Conservation (phyloP, 2,113 vertebrate genomes). For the Tragelaphus strepsiceros region DNA sequence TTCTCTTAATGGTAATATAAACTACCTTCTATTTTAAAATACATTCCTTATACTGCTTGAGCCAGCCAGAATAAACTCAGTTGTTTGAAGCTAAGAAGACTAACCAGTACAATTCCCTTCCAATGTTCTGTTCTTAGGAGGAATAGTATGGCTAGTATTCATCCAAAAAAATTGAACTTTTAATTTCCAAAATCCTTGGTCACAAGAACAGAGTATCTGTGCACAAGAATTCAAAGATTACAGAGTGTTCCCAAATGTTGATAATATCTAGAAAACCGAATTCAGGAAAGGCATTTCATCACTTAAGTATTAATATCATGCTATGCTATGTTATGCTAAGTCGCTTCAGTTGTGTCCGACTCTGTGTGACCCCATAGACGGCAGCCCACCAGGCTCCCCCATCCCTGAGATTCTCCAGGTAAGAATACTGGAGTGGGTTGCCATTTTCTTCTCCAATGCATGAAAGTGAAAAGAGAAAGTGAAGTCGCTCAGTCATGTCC, state of each 20-base stretch:
- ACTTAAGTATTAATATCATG: neutral
- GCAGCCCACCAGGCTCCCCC: too few relatives aligned
- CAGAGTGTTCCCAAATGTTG: neutral
- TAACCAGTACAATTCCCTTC: neutral
- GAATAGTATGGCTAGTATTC: neutral
- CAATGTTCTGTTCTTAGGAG: neutral
- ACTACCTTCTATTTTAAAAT: constrained; percentile 8
- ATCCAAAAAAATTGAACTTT: neutral
- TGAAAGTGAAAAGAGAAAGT: too few relatives aligned
- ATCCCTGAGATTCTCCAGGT: too few relatives aligned
- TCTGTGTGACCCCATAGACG: too few relatives aligned
- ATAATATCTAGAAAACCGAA: neutral
- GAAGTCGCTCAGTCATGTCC: too few relatives aligned
- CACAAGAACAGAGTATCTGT: neutral
- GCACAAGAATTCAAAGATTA: neutral
- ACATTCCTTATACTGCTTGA: neutral
- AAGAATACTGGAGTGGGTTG: too few relatives aligned
- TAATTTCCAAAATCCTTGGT: neutral
- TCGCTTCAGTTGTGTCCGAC: too few relatives aligned
- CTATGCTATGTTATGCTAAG: too few relatives aligned
- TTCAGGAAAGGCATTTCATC: neutral
- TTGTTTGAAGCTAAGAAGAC: neutral
- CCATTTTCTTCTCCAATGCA: too few relatives aligned
- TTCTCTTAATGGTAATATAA: neutral
- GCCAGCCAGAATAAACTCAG: neutral